phyloP scores from a whole-genome alignment of 2,113 vertebrate genomes.

The Stigmatopora nigra region DNA sequence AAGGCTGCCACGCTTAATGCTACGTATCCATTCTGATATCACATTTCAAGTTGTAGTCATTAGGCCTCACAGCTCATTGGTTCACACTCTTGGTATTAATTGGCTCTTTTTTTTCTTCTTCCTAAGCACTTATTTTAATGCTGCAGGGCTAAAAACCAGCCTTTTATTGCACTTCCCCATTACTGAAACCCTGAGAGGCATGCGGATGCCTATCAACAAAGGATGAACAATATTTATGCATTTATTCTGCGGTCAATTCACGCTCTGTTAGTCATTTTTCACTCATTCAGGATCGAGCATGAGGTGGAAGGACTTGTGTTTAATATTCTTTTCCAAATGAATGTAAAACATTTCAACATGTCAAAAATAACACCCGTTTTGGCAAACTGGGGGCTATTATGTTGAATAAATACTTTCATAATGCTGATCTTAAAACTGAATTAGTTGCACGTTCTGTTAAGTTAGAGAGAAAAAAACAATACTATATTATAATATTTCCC shows the following conservation, averaged over 20 bases:
- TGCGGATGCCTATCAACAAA: slow-evolving; percentile 39
- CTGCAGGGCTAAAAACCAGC: slow-evolving; percentile 62
- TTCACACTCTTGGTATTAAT: slow-evolving; percentile 79
- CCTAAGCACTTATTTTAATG: slow-evolving; percentile 38
- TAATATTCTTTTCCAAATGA: slow-evolving; percentile 21
- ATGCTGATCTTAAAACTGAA: too few species aligned
- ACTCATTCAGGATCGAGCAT: background rate
- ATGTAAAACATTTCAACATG: slow-evolving; percentile 10
- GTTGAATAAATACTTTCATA: too few species aligned
- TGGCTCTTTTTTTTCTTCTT: slow-evolving; percentile 55
- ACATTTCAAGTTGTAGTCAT: slow-evolving; percentile 80
- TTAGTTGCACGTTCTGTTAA: too few species aligned
- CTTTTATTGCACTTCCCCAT: slow-evolving; percentile 64
- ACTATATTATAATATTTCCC: too few species aligned
- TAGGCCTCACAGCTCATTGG: slow-evolving; percentile 89
- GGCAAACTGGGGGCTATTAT: too few species aligned
- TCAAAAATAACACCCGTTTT: too few species aligned
- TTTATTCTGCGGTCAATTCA: slow-evolving; percentile 37
- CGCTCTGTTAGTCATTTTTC: slow-evolving; percentile 28
- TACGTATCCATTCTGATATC: slow-evolving; percentile 85
- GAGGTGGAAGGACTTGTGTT: background rate
- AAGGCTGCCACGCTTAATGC: slow-evolving; percentile 83
- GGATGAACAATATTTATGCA: slow-evolving; percentile 38
- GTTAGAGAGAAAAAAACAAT: too few species aligned
- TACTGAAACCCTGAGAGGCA: slow-evolving; percentile 66